A percentile compares a stretch with the other conserved stretches of the same genome.
phyloP scores from a whole-genome alignment of 2,888 invertebrate species.

The Selenia dentaria region DNA sequence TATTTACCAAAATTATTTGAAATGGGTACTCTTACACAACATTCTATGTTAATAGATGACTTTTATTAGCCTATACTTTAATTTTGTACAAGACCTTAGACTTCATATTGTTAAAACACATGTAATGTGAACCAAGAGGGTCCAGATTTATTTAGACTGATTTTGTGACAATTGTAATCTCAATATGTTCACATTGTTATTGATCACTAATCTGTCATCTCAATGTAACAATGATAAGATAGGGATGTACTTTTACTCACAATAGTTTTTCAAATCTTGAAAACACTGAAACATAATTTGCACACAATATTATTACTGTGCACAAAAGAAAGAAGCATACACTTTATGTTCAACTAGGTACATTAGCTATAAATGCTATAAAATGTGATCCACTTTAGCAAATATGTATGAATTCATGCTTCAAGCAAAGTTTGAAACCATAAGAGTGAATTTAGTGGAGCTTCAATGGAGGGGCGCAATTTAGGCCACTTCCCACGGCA shows the following conservation, averaged over 20 bases:
- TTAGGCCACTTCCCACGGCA: constrained; percentile 76
- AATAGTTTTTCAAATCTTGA: constrained; percentile 20
- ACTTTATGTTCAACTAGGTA: constrained; percentile 8
- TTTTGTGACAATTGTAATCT: constrained; percentile 7
- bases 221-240: constrained; percentile 42
- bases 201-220: constrained; percentile 39
- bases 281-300: constrained; percentile 27
- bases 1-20: too few species aligned
- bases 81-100: too few species aligned
- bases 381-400: constrained; percentile 1
- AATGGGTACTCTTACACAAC: too few species aligned
- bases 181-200: constrained; percentile 31
- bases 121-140: not conserved
- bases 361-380: not conserved
- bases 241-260: constrained; percentile 28
- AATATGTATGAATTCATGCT: not conserved
- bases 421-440: constrained; percentile 10
- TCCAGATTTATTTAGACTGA: not conserved
- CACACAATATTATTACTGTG: constrained; percentile 20
- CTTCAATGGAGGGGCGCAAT: constrained; percentile 62
- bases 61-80: too few species aligned
- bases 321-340: constrained; percentile 28
- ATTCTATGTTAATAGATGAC: too few species aligned
- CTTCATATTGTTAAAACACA: not conserved
- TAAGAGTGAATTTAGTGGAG: constrained; percentile 34